phyloP scores from a whole-genome alignment of 2,888 invertebrate species.

The Calephelis perditalis region DNA sequence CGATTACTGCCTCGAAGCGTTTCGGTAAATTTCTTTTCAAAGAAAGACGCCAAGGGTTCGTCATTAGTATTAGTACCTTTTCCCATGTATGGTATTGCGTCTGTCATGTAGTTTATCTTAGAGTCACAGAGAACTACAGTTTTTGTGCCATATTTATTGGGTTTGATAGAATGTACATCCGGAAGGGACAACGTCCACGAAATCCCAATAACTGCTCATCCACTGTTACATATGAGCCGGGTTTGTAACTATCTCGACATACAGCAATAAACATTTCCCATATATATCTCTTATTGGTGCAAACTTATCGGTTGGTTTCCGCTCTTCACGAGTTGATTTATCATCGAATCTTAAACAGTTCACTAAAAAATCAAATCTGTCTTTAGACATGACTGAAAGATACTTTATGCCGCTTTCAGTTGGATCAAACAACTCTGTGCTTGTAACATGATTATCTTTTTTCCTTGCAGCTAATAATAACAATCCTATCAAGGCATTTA shows the following conservation, averaged over 20 bases:
- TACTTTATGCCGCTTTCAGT: conserved; percentile 1
- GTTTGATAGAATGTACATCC: conserved; percentile 9
- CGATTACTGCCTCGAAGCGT: background rate
- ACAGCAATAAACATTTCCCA: conserved; percentile 9
- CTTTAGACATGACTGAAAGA: background rate
- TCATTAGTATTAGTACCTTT: too few relatives aligned
- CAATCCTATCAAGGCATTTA: conserved; percentile 16
- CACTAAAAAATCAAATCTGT: conserved; percentile 11
- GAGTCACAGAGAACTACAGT: background rate
- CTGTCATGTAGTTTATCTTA: too few relatives aligned
- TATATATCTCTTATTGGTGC: conserved; percentile 1
- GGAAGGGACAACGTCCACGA: conserved; percentile 4
- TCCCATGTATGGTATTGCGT: too few relatives aligned
- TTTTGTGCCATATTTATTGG: conserved; percentile 6
- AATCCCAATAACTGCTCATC: conserved; percentile 8
- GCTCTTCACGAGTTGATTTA: background rate
- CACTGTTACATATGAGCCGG: background rate
- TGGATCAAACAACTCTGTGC: conserved; percentile 12
- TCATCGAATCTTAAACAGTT: conserved; percentile 11
- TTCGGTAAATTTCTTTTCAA: background rate
- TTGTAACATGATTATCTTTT: conserved; percentile 17
- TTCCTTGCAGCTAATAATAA: conserved; percentile 13
- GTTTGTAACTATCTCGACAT: conserved; percentile 12
- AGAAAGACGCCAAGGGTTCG: too few relatives aligned
- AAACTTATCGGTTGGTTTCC: conserved; percentile 7